Percentiles rank a stretch among this genome's conserved stretches.
phyloP scores from a whole-genome alignment of 2,113 vertebrate genomes.

The Piaya cayana region DNA sequence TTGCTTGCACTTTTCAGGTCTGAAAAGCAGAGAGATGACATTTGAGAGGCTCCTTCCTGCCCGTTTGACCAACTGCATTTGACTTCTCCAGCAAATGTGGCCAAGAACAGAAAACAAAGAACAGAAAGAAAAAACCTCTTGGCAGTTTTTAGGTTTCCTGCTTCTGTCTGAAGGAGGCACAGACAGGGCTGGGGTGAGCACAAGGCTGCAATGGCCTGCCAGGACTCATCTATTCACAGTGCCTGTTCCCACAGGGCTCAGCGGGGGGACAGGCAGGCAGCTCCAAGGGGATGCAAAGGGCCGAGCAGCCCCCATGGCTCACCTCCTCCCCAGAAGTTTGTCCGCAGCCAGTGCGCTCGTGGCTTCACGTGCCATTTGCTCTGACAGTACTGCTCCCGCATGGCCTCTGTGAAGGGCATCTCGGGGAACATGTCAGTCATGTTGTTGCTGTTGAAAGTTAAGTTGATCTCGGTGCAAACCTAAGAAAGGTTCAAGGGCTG shows the following conservation, averaged over 20 bases:
- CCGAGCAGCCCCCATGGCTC: background rate
- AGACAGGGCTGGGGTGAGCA: background rate
- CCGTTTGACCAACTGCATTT: background rate
- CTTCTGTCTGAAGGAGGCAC: background rate
- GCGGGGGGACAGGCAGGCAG: too few relatives aligned
- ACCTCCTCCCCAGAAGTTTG: conserved; percentile 87
- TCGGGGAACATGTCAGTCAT: conserved; percentile 89
- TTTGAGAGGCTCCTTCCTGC: background rate
- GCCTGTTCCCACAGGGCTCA: background rate
- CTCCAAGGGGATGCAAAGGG: too few relatives aligned
- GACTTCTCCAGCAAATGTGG: background rate
- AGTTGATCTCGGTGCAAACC: conserved; percentile 91
- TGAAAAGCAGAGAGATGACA: conserved; percentile 57
- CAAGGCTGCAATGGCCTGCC: background rate
- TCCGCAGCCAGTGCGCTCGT: conserved; percentile 79
- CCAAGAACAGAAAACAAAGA: background rate
- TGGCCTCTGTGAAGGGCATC: conserved; percentile 80
- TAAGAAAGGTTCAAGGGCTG: conserved; percentile 23
- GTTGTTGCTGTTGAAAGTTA: conserved; percentile 88
- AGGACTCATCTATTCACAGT: background rate
- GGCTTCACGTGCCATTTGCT: conserved; percentile 85
- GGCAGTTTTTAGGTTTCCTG: background rate
- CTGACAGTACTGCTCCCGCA: conserved; percentile 81
- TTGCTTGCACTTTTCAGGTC: conserved; percentile 87
- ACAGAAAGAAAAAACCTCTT: background rate